Percentiles rank a stretch among this genome's conserved stretches.
phyloP scores from a whole-genome alignment of 1,140 invertebrate species.

The Araneus ventricosus region DNA sequence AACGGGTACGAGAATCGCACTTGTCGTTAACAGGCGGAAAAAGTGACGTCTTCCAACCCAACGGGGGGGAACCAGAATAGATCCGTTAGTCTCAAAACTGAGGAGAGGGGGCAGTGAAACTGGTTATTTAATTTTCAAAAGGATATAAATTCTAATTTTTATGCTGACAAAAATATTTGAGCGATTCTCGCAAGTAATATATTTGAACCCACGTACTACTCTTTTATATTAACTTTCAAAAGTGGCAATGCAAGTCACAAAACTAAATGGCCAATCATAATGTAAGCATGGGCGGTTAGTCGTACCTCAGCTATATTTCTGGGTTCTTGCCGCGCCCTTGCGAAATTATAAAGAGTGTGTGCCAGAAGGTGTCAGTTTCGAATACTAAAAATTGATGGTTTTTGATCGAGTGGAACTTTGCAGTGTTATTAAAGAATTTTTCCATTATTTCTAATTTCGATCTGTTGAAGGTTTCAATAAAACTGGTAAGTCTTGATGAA shows the following conservation, averaged over 20 bases:
- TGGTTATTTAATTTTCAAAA: too few species aligned
- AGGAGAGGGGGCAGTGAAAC: too few species aligned
- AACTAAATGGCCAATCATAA: constrained; percentile 52
- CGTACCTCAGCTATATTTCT: constrained; percentile 29
- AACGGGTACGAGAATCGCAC: too few species aligned
- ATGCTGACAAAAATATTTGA: too few species aligned
- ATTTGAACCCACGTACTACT: too few species aligned
- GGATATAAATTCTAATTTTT: too few species aligned
- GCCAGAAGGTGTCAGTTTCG: background rate
- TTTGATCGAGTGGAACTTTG: background rate
- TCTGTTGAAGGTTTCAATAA: background rate
- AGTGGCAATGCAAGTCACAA: background rate
- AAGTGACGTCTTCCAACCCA: too few species aligned
- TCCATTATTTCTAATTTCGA: background rate
- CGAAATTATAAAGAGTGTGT: constrained; percentile 52
- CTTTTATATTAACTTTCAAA: background rate
- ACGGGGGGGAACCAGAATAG: too few species aligned
- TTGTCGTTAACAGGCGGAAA: too few species aligned
- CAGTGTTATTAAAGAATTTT: background rate
- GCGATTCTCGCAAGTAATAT: too few species aligned
- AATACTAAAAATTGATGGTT: background rate
- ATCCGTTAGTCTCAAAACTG: too few species aligned
- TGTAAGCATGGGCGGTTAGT: constrained; percentile 63
- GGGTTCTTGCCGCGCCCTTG: constrained; percentile 66
- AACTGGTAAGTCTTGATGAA: constrained; percentile 37